A percentile compares a stretch with the other conserved stretches of the same genome.
phyloP scores from a whole-genome alignment of 2,797 vertebrate genomes.

The Gymnothorax reevesii region DNA sequence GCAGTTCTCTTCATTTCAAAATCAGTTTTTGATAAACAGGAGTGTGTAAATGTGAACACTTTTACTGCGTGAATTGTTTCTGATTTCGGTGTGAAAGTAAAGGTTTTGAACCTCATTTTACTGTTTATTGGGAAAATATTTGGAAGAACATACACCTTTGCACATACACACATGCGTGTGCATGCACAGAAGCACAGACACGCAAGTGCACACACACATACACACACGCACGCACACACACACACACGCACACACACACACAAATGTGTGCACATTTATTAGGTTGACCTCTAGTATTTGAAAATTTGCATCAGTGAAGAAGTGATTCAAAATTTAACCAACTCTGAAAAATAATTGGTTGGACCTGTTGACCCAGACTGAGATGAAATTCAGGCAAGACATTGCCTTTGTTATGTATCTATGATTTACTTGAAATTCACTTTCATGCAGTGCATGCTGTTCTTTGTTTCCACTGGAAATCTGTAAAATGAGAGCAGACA shows the following conservation, averaged over 20 bases:
- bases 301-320: neutral
- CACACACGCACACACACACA: neutral
- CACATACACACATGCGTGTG: neutral
- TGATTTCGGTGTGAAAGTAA: constrained; percentile 1
- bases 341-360: neutral
- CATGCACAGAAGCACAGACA: neutral
- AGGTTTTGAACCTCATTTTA: neutral
- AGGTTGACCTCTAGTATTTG: neutral
- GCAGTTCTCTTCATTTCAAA: constrained; percentile 7
- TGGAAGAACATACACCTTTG: neutral
- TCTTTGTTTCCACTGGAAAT: neutral
- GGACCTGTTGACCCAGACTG: neutral
- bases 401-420: neutral
- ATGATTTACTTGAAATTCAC: neutral
- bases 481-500: neutral
- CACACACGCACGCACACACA: too few species aligned
- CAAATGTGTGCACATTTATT: neutral
- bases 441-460: neutral
- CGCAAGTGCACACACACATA: too few species aligned
- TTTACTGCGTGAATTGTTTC: neutral
- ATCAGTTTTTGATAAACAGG: neutral
- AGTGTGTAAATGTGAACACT: neutral
- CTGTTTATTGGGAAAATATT: neutral
- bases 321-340: neutral
- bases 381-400: neutral